Base-by-base conservation (phyloP, 2,888 invertebrate genomes). In the Ornithoptera priamus region DNA sequence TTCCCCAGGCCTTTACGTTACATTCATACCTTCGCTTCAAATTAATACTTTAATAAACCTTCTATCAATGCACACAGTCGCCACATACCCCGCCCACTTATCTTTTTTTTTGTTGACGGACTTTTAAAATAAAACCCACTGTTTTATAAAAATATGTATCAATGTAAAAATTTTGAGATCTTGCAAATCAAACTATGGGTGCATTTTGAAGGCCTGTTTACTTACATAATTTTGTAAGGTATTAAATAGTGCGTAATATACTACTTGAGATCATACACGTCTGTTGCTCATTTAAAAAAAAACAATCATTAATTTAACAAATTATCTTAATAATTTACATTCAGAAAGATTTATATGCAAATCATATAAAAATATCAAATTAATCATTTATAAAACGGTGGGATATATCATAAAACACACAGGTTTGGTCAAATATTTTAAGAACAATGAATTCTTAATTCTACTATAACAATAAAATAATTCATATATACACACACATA, bases 381-480 rank as follows among this genome's bases (percentile, higher is more conserved):
- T 62, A 69, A n/a, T 53, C 22, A 62, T 70, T 69, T 62, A 69
- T 68, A 69, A 70, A 74, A 70, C 72, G 72, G 74, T 72, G 73
- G 73, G 74, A 70, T 71, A 70, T 66, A 61, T 64, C 63, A 58
- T 62, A 65, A 71, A 73, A 64, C 50, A 66, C 61, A 57, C 70
- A 68, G n/a, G 50, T 61, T 66, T 60, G 17, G 22, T 62, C 53
- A 61, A 66, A 61, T 42, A 22, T 20, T 64, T 24, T 58, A 46
- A 50, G 65, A 61, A 61, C 20, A 64, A 53, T 24, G 30, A n/a
- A 59, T 66, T 67, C 30, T 53, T n/a, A 62, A 39, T 50, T 56
- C 22, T 53, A 22, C 22, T n/a, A 57, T 46, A 63, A 24, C 58
- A 61, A 67, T 17, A 59, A 42, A 50, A 36, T 58, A 17, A 24